Evolutionary conservation across 2,113 vertebrate genomes (phyloP), one percentile per base, ranked within the genome.

Genomic region (Podarcis muralis): DNA sequence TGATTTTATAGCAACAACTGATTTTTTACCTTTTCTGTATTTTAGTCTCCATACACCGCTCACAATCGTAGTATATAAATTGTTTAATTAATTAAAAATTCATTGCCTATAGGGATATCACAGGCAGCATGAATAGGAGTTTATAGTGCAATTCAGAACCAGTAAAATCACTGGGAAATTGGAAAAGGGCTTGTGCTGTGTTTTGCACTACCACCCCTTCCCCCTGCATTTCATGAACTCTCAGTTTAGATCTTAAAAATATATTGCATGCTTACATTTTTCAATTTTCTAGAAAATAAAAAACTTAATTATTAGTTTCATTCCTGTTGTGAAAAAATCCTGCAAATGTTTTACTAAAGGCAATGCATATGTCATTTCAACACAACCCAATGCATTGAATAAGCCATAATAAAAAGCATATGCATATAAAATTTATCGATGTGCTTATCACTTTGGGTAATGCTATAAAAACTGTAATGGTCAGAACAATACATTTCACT

Each of bases 311-410:
- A 1, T 77, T 91, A 92, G 83, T 30, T 16, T n/a, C 25, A 78
- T n/a, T 23, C 9, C 18, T 87, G 72, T 89, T 66, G 15, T 71
- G 68, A 74, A 16, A 1, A 90, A 87, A 15, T 9, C 7, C 8
- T 11, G 18, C 20, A 23, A 91, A 81, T 11, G 12, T 59, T 2
- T 43, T 84, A 32, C 59, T 66, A 43, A 86, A 94, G 92, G 92
- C 22, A 91, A 35, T 8, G 15, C 86, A 18, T 0, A 0, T 62
- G 25, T 0, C 0, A 27, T 20, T 90, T 0, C 0, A 43, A n/a
- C 77, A 13, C 9, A 87, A 89, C 86, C 23, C 27, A 85, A 91
- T 85, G 35, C 0, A 82, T 23, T 25, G 0, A 0, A 8, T 2
- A 62, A 82, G 15, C 27, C 48, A 59, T 68, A 87, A 80, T 18